phyloP scores from a whole-genome alignment of 64 coral and sea anemone species.

The Platygyra sinensis region DNA sequence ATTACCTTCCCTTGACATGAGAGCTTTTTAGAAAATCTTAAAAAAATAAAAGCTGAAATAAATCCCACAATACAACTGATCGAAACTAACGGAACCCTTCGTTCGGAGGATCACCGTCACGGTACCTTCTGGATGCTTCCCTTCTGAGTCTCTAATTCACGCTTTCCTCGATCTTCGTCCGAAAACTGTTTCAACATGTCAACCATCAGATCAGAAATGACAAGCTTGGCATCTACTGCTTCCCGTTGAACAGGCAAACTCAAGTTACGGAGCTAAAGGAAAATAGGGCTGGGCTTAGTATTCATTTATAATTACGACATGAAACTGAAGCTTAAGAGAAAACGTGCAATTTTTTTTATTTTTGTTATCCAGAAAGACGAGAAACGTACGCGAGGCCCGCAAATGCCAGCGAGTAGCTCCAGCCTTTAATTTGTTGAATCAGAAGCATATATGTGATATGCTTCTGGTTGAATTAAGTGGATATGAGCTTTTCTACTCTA shows the following conservation, averaged over 20 bases:
- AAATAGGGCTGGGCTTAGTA: not conserved
- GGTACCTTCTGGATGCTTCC: conserved; percentile 76
- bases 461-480: no score
- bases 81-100: not conserved
- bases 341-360: no score
- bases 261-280: conserved; percentile 47
- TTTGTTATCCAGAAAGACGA: no score
- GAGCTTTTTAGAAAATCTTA: not conserved
- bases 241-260: conserved; percentile 68
- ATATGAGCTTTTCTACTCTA: no score
- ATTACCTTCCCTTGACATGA: not conserved
- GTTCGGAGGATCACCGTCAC: not conserved
- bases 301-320: no score
- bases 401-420: no score
- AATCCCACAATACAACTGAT: no score
- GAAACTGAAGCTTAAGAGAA: no score
- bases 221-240: conserved; percentile 47
- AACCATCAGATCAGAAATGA: conserved; percentile 54
- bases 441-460: no score
- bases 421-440: no score
- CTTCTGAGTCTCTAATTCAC: conserved; percentile 62
- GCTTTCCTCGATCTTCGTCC: conserved; percentile 45
- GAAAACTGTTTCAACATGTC: conserved; percentile 52
- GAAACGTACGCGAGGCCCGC: no score
- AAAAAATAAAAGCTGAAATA: no score